Conservation (phyloP, 2,797 vertebrate species). For the Gymnocypris eckloni region DNA sequence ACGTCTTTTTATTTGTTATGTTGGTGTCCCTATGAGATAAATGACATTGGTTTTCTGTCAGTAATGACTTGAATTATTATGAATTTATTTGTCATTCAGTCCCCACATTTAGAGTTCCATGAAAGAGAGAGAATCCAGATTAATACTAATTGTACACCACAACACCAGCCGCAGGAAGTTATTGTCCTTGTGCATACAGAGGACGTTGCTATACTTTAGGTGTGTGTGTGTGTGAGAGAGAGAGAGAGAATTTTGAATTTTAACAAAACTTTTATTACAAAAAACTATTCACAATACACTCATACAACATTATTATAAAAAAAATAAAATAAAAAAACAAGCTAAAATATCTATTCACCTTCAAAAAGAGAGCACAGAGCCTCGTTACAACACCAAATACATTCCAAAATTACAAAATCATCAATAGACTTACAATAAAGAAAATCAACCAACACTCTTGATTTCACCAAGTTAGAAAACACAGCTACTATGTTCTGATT, state of each 20-base stretch:
- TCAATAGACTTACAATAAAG: too few species aligned
- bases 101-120: conserved; percentile 66
- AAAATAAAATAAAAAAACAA: too few species aligned
- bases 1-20: background rate
- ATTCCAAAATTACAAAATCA: background rate
- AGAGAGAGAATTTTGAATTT: conserved; percentile 8
- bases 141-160: conserved; percentile 82
- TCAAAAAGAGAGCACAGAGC: background rate
- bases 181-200: conserved; percentile 82
- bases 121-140: conserved; percentile 72
- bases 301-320: too few species aligned
- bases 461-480: background rate
- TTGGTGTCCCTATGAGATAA: background rate
- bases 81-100: background rate
- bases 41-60: background rate
- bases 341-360: background rate
- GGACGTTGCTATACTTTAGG: conserved; percentile 77
- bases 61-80: background rate
- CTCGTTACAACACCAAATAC: background rate
- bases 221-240: conserved; percentile 31
- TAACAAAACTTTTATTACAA: too few species aligned
- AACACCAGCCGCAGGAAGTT: conserved; percentile 82
- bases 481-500: background rate
- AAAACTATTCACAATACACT: too few species aligned
- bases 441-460: background rate